Evolutionary conservation across 2,113 vertebrate genomes (phyloP).

Genomic region (Canis aureus): DNA sequence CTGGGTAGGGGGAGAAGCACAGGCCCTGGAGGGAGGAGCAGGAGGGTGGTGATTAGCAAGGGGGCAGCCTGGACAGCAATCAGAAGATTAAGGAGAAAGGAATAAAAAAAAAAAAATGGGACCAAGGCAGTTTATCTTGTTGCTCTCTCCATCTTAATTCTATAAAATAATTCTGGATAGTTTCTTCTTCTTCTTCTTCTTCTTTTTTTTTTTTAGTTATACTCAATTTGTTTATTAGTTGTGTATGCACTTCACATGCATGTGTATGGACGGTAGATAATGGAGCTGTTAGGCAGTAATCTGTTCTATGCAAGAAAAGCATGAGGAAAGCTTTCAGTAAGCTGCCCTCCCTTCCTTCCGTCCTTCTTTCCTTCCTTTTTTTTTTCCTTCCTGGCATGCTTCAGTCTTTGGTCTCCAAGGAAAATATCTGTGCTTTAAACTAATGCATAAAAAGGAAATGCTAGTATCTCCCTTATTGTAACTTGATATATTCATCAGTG

Average conservation of each 20-base stretch:
- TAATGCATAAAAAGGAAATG: not conserved
- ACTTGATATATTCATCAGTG: not conserved
- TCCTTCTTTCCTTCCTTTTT: not conserved
- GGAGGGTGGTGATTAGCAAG: not conserved
- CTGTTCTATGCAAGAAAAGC: not conserved
- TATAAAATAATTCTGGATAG: not conserved
- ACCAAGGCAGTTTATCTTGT: not conserved
- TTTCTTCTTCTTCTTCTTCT: not conserved
- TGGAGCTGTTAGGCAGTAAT: not conserved
- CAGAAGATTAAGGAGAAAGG: not conserved
- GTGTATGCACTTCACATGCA: no score
- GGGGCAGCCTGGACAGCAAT: not conserved
- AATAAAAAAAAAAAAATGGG: not conserved
- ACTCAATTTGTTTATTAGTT: no score
- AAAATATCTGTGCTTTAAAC: not conserved
- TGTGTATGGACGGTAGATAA: not conserved
- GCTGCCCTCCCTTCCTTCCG: not conserved
- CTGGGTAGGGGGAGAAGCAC: not conserved
- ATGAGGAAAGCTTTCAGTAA: not conserved
- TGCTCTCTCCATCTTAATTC: not conserved
- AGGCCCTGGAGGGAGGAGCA: no score
- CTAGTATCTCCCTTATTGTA: not conserved
- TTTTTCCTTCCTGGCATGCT: not conserved
- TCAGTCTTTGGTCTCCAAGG: not conserved
- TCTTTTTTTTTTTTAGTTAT: no score